Base-by-base conservation (phyloP, 2,888 invertebrate species). In the Ennomos fuscantarius region DNA sequence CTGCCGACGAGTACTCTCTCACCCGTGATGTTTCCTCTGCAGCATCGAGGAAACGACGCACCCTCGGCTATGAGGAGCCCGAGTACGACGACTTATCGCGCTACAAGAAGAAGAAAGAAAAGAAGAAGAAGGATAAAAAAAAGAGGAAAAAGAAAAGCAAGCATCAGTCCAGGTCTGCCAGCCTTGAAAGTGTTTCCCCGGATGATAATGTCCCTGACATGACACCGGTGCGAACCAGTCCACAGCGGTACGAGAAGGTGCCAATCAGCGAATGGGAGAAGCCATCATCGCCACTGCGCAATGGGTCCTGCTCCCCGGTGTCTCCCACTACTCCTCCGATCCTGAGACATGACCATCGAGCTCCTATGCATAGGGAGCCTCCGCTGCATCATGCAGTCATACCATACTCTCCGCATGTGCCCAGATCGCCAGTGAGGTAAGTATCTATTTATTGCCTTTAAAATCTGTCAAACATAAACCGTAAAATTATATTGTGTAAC, bases 101-200 rank as follows among this genome's bases (percentile, higher is more conserved):
- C 65, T 93, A 94, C 67, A 94, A 94, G 73, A 94, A 94, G 75
- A 88, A 95, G 82, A 95, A 95, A 72, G 95, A 96, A 43, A 96
- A 96, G 76, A 95, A 95, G 81, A 96, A 95, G 82, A 96, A 96
- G 79, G 95, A 95, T 65, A 93, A 94, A 41, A 95, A 95, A 72
- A 96, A 95, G 82, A 93, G 93, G 50, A 95, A 95, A 82, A 95
- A 94, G 86, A 95, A 95, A 81, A 94, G 95, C 54, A 95, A 95
- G 80, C 94, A 95, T 47, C 92, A 93, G 55, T 95, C 95, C 37
- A 93, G 95, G 49, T 95, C 95, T 56, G 94, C 95, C 0, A 95
- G 95, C 73, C 89, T 95, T 63, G 95, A 94, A 76, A 94, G 94
- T 65, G 88, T 94, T 50, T 94, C 94, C 13, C 93, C 93, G 35